Evolutionary conservation across 2,797 vertebrate species (phyloP).

Genomic region (Decapterus maruadsi): DNA sequence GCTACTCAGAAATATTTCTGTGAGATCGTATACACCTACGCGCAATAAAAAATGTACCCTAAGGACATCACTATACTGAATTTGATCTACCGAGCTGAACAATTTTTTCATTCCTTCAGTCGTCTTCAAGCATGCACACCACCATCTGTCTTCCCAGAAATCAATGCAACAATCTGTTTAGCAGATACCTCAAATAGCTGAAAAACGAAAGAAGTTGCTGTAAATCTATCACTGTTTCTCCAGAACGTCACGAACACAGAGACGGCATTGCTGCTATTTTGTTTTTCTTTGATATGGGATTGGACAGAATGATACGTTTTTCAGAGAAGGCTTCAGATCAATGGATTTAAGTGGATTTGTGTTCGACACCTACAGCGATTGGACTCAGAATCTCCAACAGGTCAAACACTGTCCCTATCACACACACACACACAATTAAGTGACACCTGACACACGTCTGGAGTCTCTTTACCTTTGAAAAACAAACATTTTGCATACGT

Average conservation of each 20-base stretch:
- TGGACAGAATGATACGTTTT: slow-evolving; percentile 82
- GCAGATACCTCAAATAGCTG: slow-evolving; percentile 88
- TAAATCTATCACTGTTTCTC: slow-evolving; percentile 87
- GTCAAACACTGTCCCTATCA: slow-evolving; percentile 35
- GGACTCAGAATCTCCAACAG: slow-evolving; percentile 38
- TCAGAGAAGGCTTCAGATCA: slow-evolving; percentile 74
- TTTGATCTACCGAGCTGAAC: slow-evolving; percentile 88
- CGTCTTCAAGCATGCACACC: slow-evolving; percentile 84
- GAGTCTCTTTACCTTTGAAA: slow-evolving; percentile 52
- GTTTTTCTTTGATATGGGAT: slow-evolving; percentile 85
- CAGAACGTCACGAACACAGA: slow-evolving; percentile 84
- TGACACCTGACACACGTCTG: slow-evolving; percentile 41
- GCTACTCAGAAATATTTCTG: slow-evolving; percentile 75
- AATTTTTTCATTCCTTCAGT: slow-evolving; percentile 86
- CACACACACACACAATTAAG: slow-evolving; percentile 25
- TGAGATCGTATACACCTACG: slow-evolving; percentile 79
- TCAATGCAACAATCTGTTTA: slow-evolving; percentile 88
- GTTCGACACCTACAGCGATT: slow-evolving; percentile 48
- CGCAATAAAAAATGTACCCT: slow-evolving; percentile 82
- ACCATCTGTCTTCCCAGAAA: slow-evolving; percentile 89
- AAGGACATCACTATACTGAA: slow-evolving; percentile 84
- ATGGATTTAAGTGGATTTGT: slow-evolving; percentile 65
- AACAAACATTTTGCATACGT: slow-evolving; percentile 58
- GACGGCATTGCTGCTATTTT: slow-evolving; percentile 85
- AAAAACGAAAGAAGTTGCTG: slow-evolving; percentile 82